Conservation (phyloP, 2,797 vertebrate species). For the Jordanella pulchra region DNA sequence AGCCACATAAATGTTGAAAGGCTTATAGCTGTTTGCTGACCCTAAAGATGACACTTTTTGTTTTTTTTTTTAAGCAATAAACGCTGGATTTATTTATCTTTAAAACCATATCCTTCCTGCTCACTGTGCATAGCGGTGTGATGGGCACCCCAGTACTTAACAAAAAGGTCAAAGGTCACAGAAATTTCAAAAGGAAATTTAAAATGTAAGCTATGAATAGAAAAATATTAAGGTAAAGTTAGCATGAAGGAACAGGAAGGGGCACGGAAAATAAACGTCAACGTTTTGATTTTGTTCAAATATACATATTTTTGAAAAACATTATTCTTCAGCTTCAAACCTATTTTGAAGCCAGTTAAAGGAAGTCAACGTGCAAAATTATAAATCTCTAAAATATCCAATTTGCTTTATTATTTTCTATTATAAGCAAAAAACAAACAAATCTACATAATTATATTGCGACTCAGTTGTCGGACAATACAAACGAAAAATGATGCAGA, state of each 20-base stretch:
- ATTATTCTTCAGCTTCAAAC: no score
- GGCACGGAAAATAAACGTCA: neutral
- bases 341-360: no score
- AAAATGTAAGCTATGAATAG: neutral
- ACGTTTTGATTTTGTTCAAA: neutral
- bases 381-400: no score
- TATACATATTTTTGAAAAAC: neutral
- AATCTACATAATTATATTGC: no score
- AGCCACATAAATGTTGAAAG: neutral
- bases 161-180: neutral
- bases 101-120: no score
- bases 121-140: neutral
- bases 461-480: no score
- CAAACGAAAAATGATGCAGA: no score
- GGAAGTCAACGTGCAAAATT: no score
- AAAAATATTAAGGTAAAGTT: neutral
- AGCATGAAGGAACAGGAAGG: neutral
- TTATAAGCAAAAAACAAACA: no score
- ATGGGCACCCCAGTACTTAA: neutral
- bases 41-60: neutral
- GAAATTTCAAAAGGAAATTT: neutral
- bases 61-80: neutral
- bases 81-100: no score
- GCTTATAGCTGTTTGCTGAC: neutral
- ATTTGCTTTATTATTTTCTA: no score